These are phyloP conservation scores for Uropetala carovei DNA, from an alignment of 2,888 invertebrate species.

Conservation along the genomic window DNA sequence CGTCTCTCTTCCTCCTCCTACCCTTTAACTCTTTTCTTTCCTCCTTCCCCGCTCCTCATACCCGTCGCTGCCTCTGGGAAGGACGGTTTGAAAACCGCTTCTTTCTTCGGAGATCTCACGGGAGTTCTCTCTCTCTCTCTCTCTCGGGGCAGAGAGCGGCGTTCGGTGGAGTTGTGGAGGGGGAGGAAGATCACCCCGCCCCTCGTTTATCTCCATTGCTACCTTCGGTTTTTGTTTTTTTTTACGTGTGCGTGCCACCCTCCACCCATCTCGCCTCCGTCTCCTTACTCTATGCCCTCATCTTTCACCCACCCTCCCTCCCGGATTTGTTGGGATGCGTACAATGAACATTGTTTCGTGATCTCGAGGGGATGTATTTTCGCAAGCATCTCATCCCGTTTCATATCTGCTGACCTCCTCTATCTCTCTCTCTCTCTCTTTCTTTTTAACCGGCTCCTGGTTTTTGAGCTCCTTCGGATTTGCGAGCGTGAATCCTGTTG, in stretches of 20 bases:
- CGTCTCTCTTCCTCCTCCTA: too few relatives aligned
- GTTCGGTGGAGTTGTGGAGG: background rate
- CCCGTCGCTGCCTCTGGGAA: constrained; percentile 5
- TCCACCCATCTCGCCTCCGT: background rate
- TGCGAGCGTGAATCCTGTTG: too few relatives aligned
- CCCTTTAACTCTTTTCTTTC: background rate
- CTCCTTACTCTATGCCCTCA: background rate
- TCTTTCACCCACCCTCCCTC: background rate
- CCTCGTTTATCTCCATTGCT: constrained; percentile 52
- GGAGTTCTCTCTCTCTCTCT: constrained; percentile 19
- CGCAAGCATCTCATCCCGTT: background rate
- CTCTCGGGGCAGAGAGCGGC: background rate
- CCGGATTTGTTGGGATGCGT: background rate
- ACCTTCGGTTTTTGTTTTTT: constrained; percentile 17
- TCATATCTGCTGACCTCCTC: background rate
- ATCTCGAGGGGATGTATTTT: constrained; percentile 22
- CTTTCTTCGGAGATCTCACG: constrained; percentile 36
- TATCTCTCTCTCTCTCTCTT: background rate
- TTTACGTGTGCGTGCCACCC: background rate
- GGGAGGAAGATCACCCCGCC: background rate
- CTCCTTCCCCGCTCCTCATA: background rate
- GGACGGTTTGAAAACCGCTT: constrained; percentile 45
- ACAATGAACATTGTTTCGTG: constrained; percentile 58
- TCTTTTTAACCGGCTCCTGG: constrained; percentile 22
- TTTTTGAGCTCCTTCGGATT: background rate